phyloP scores from a whole-genome alignment of 2,888 invertebrate genomes.

The Allophyes oxyacanthae region DNA sequence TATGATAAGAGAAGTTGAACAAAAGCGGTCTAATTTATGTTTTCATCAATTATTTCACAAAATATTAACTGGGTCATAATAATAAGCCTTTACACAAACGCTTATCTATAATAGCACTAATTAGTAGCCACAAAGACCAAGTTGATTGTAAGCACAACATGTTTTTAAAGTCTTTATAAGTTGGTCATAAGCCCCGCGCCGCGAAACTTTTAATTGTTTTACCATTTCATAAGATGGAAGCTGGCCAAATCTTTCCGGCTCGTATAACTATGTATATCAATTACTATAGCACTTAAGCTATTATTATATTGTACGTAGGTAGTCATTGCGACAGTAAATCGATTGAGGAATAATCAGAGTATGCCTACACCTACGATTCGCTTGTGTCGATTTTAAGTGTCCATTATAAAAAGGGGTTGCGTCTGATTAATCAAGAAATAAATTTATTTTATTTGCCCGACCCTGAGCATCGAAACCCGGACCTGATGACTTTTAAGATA shows the following conservation, averaged over 20 bases:
- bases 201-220: conserved; percentile 73
- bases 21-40: neutral
- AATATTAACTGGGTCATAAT: no score
- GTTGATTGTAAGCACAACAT: conserved; percentile 52
- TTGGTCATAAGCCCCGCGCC: conserved; percentile 47
- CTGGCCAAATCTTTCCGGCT: conserved; percentile 51
- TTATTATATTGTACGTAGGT: conserved; percentile 1
- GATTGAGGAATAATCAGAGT: no score
- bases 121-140: conserved; percentile 47
- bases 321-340: no score
- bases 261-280: conserved; percentile 42
- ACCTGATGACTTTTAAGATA: no score
- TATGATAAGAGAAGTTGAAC: no score
- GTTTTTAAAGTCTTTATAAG: conserved; percentile 64
- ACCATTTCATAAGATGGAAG: conserved; percentile 68
- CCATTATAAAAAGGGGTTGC: no score
- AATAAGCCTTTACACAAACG: conserved; percentile 31
- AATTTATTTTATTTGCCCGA: no score
- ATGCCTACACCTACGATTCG: no score
- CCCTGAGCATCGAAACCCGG: no score
- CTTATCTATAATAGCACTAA: conserved; percentile 35
- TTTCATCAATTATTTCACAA: neutral
- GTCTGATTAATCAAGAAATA: no score
- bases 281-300: conserved; percentile 23
- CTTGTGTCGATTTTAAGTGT: no score